Percentiles rank a stretch among this genome's conserved stretches.
Conservation (phyloP, 1,140 invertebrate species). For the Temnothorax nylanderi region DNA sequence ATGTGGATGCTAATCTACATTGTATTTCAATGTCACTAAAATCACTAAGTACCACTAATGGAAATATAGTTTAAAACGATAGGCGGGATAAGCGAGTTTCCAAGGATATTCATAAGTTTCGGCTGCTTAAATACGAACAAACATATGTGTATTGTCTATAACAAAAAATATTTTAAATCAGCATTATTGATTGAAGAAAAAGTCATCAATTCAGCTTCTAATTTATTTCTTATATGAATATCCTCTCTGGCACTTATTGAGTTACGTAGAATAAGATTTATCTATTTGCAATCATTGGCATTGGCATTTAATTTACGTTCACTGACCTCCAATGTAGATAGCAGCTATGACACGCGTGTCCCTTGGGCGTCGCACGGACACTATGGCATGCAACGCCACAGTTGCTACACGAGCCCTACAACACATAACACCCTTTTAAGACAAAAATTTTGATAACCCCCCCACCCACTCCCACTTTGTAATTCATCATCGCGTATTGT, state of each 20-base stretch:
- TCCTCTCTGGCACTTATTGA: slow-evolving; percentile 39
- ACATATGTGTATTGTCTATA: background rate
- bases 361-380: slow-evolving; percentile 91
- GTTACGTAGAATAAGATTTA: slow-evolving; percentile 25
- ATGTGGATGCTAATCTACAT: slow-evolving; percentile 47
- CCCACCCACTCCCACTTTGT: slow-evolving; percentile 71
- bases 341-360: slow-evolving; percentile 92
- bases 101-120: slow-evolving; percentile 47
- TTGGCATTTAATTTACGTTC: slow-evolving; percentile 74
- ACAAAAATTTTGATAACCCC: slow-evolving; percentile 68
- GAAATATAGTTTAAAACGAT: background rate
- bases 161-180: background rate
- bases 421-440: slow-evolving; percentile 85
- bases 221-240: slow-evolving; percentile 57
- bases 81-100: background rate
- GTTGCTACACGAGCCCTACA: slow-evolving; percentile 90
- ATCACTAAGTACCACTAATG: background rate
- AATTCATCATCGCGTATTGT: slow-evolving; percentile 44
- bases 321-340: slow-evolving; percentile 93
- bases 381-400: slow-evolving; percentile 91
- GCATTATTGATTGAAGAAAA: background rate
- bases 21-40: slow-evolving; percentile 30
- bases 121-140: background rate
- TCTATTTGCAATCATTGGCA: slow-evolving; percentile 33
- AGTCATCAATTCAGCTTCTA: background rate